Conservation (phyloP, 37 sponge, comb jelly and placozoan species). For the Chondrosia reniformis region DNA sequence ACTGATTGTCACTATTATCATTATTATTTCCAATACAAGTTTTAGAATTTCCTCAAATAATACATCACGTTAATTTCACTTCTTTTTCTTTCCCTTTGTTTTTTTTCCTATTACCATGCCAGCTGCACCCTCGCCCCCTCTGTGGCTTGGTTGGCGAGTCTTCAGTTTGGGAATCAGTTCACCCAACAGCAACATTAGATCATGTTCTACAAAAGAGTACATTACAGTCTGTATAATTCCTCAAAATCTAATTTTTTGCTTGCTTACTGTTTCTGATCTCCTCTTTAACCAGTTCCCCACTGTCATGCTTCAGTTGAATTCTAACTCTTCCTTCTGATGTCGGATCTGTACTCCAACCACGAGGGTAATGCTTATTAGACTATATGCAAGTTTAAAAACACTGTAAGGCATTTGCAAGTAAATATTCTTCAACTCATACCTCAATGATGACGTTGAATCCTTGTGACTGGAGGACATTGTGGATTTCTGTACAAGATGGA, state of each 20-base stretch:
- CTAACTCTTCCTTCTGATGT: conserved; percentile 62
- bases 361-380: conserved; percentile 48
- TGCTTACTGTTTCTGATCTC: conserved; percentile 42
- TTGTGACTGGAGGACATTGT: conserved; percentile 63
- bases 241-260: neutral
- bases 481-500: conserved; percentile 69
- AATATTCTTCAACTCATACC: conserved; percentile 30
- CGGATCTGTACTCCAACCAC: conserved; percentile 56
- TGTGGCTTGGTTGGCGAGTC: conserved; percentile 33
- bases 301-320: conserved; percentile 49
- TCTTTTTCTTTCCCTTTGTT: conserved; percentile 47
- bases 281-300: conserved; percentile 28
- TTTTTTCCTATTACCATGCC: conserved; percentile 24
- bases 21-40: too few species aligned
- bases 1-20: too few species aligned
- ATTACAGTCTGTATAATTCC: neutral
- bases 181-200: conserved; percentile 38
- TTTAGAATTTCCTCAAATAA: too few species aligned
- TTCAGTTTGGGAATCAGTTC: conserved; percentile 81
- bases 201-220: conserved; percentile 26
- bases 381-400: neutral
- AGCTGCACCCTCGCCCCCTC: conserved; percentile 27
- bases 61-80: too few species aligned
- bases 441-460: conserved; percentile 40
- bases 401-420: neutral